Percentiles rank a stretch among this genome's conserved stretches.
These are phyloP conservation scores for Lethenteron camtschaticum DNA, from an alignment of 2,113 vertebrate genomes.

Conservation along the genomic window DNA sequence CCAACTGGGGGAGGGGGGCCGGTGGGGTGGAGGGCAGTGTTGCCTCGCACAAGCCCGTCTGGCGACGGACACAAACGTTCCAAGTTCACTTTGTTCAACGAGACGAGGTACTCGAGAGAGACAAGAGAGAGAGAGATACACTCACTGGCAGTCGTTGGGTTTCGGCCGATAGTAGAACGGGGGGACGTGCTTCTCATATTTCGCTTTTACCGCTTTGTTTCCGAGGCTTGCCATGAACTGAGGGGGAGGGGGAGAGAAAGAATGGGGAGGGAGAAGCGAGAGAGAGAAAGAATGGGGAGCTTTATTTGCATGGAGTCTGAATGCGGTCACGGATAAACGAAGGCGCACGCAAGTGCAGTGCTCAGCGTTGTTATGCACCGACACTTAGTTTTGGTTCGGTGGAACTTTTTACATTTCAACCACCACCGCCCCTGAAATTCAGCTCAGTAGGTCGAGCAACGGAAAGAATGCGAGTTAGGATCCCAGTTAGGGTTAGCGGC, in stretches of 20 bases:
- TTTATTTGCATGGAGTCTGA: neutral
- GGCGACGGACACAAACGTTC: neutral
- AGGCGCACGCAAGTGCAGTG: neutral
- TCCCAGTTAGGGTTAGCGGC: too few species aligned
- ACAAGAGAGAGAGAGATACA: conserved; percentile 12
- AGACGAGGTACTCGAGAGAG: neutral
- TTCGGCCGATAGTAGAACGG: conserved; percentile 79
- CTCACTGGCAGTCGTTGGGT: conserved; percentile 76
- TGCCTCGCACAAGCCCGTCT: neutral
- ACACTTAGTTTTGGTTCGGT: neutral
- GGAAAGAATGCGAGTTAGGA: too few species aligned
- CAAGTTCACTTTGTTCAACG: neutral
- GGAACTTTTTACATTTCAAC: neutral
- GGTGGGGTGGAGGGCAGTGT: conserved; percentile 12
- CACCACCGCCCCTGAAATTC: too few species aligned
- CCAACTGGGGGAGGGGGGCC: too few species aligned
- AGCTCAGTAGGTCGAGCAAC: too few species aligned
- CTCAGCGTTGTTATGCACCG: too few species aligned
- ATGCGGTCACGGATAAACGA: neutral
- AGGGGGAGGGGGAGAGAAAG: too few species aligned
- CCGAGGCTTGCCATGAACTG: conserved; percentile 62
- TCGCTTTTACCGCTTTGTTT: conserved; percentile 45
- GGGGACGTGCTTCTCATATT: conserved; percentile 63
- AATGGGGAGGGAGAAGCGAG: too few species aligned
- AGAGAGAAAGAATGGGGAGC: conserved; percentile 15